Evolutionary conservation across 2,113 vertebrate species (phyloP).

Genomic region (Hyla sarda): DNA sequence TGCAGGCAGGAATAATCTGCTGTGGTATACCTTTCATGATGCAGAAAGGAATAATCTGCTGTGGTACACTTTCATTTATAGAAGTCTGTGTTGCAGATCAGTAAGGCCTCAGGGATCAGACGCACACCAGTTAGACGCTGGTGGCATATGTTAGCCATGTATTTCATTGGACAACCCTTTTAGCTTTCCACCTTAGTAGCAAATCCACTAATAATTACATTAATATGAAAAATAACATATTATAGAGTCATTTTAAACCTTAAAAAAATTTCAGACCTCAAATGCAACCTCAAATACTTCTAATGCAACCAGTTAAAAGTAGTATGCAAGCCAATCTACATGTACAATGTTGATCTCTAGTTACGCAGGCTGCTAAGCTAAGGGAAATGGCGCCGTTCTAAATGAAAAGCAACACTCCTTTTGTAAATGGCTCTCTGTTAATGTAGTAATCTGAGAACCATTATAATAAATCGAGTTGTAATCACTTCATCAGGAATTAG

Average conservation of each 20-base stretch:
- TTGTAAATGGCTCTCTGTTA: slow-evolving; percentile 37
- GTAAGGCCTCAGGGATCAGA: no score
- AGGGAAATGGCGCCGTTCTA: not conserved
- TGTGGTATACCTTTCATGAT: no score
- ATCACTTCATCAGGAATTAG: slow-evolving; percentile 50
- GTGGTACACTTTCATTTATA: no score
- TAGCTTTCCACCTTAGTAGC: no score
- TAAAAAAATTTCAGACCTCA: not conserved
- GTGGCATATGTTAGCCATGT: no score
- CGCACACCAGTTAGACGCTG: no score
- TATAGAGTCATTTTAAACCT: no score
- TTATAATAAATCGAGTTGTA: slow-evolving; percentile 48
- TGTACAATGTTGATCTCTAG: not conserved
- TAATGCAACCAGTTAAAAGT: not conserved
- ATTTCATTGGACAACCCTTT: no score
- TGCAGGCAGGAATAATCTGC: no score
- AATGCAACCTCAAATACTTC: not conserved
- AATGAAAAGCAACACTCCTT: slow-evolving; percentile 22
- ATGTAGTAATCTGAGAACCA: slow-evolving; percentile 25
- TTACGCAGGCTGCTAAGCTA: not conserved
- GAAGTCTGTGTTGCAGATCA: no score
- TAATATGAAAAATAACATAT: not conserved
- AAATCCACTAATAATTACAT: no score
- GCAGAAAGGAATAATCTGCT: no score
- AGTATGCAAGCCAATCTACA: not conserved